Base-by-base conservation (phyloP, 2,888 invertebrate genomes). In the Agonopterix alstromeriana region DNA sequence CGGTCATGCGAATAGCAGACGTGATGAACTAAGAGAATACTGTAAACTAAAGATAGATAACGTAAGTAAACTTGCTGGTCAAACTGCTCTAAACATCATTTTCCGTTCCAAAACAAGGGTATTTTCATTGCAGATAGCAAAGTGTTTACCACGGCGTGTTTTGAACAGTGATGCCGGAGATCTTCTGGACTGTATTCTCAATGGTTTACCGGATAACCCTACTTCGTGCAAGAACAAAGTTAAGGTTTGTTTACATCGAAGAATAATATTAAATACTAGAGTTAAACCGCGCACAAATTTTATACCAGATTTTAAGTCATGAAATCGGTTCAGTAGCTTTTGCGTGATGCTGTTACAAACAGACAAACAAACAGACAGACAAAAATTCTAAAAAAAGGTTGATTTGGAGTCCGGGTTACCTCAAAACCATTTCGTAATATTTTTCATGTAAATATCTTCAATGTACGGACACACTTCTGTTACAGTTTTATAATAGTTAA, bases 161-260 rank as follows among this genome's bases (percentile, higher is more conserved):
- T 48, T 83, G 12, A 74, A 71, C 50, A 78, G 73, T 47, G 86
- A 86, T 62, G 86, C 82, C 0, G 72, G 69, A 27, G 69, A 75
- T 51, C 38, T 86, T 17, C 53, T 85, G 38, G 73, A 81, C 51
- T 82, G 77, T 57, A 57, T 86, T 50, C 61, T 86, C 2, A 82
- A 73, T 64, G 86, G 84, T 44, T 58, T 84, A 17, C 58, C 73
- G 11, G 78, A 81, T 53, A 67, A 57, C 57, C 49, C 63, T 36
- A 50, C 54, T 36, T 54, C 64, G 10, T 54, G 47, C 47, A 67
- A 55, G 38, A 67, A 62, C 43, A 82, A 80, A 73, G 61, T 72
- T 0, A 81, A 81, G 73, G 85, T 82, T 27, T 27, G 27, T 27
- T 27, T 27, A 5, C 27, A 27, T 27, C 27, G 27, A 27, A 27